Percentiles rank a stretch among this genome's conserved stretches.
Conservation (phyloP, 2,113 vertebrate genomes). For the Sinocyclocheilus anophthalmus region DNA sequence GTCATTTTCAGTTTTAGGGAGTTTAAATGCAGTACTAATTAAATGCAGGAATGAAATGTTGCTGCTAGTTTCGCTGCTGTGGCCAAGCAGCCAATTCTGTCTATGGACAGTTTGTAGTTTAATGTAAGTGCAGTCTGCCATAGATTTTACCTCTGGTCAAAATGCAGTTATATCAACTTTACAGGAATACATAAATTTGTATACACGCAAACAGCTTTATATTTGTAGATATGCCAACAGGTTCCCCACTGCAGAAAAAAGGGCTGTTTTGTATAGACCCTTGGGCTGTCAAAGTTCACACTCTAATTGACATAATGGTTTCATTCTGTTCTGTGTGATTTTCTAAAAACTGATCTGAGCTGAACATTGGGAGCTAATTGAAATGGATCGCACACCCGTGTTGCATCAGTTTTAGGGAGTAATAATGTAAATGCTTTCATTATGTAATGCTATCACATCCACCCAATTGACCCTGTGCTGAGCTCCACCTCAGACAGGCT, state of each 20-base stretch:
- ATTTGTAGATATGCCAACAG: not conserved
- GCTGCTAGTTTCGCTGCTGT: conserved; percentile 83
- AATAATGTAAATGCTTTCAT: not conserved
- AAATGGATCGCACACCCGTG: not conserved
- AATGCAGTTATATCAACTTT: conserved; percentile 31
- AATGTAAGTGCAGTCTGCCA: conserved; percentile 79
- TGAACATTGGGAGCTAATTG: not conserved
- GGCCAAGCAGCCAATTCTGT: conserved; percentile 70
- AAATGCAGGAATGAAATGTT: too few relatives aligned
- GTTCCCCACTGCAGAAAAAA: not conserved
- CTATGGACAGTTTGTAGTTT: conserved; percentile 63
- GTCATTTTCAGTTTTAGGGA: not conserved
- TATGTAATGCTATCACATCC: not conserved
- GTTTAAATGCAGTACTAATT: too few relatives aligned
- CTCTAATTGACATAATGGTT: not conserved
- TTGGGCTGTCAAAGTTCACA: not conserved
- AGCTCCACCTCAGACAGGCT: conserved; percentile 3
- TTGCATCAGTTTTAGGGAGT: not conserved
- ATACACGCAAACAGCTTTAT: not conserved
- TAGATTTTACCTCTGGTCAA: conserved; percentile 78
- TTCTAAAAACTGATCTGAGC: not conserved
- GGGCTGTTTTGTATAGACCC: too few relatives aligned
- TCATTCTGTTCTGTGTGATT: too few relatives aligned
- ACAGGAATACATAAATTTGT: not conserved
- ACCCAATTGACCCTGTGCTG: not conserved